Base-by-base conservation (phyloP, 2,888 invertebrate genomes). In the Drosophila siamana region DNA sequence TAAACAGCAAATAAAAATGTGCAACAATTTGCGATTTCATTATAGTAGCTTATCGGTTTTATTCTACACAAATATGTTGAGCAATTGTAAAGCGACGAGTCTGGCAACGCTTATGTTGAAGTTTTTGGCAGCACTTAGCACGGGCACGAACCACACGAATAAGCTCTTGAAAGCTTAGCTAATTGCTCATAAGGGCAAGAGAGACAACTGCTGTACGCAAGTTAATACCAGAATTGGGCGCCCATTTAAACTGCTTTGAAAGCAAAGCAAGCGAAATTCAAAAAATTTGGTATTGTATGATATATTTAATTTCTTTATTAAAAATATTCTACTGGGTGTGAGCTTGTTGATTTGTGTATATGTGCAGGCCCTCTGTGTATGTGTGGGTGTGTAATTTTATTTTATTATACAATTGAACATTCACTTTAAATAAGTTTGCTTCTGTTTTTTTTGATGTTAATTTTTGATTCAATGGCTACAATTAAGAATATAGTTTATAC, bases 221-320 rank as follows among this genome's bases (percentile, higher is more conserved):
- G 7, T 13, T 7, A 36, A n/a, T 4, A 13, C 4, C n/a, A n/a
- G n/a, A 33, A 4, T 33, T 33, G 33, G 6, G 36, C 36, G 36
- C 36, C 7, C 7, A 38, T 38, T 38, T 13, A 38, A 30, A 30
- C 2, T 9, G 30, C 13, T n/a, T n/a, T 36, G n/a, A 50, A 22
- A 4, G 7, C n/a, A 36, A 3, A 33, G 19, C 28, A 36, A 8
- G 22, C 7, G 0, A 38, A 22, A n/a, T 5, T n/a, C n/a, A n/a
- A 54, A 33, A 11, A 6, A 30, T 0, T 11, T 33, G 7, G 15
- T 52, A 7, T 43, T 36, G 48, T 19, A 62, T 56, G 40, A 52
- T 62, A 48, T 51, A 59, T 61, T 79, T 60, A n/a, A 33, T 47
- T 55, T 81, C 48, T 74, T 81, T 86, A 81, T 80, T 81, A 76